Evolutionary conservation across 2,888 invertebrate genomes (phyloP), one percentile per base, ranked within the genome.

Genomic region (Argynnis bischoffii): DNA sequence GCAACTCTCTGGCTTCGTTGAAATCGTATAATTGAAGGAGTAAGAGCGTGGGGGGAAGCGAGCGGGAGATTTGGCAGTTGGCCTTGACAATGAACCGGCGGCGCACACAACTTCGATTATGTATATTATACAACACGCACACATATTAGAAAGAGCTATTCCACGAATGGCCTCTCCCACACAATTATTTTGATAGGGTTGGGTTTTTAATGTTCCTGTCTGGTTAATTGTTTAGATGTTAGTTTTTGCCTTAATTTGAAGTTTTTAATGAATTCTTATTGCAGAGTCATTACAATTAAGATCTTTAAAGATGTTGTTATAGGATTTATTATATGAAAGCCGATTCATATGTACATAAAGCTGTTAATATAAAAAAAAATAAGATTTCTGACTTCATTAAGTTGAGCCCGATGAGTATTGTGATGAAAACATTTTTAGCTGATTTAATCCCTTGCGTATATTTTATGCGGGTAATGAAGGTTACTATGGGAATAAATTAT

Each of bases 81-180:
- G 90, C 92, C 91, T 92, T 92, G 91, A 88, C 90, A 91, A 87
- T 91, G 90, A 89, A 91, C 91, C 84, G 91, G 89, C 90, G 90
- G 81, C 90, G 81, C 90, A 88, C 89, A 90, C 89, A 68, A 76
- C 68, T 74, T 74, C 72, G 69, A 74, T 71, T 75, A 77, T 80
- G 79, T 80, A 81, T 81, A 80, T 85, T 83, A 77, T 81, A 82
- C 79, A 79, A 77, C 80, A 79, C 80, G 78, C 82, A 87, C 90
- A 79, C 88, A 86, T 81, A 83, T 26, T 54, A 60, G 64, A 67
- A 76, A 76, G 76, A 84, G 82, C 81, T 84, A 83, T 89, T 88
- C 89, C 88, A 87, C 88, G 88, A 88, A 90, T 82, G 84, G 87
- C 88, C 86, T 89, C 88, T 86, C 88, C 88, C 84, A 88, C 87